phyloP scores from a whole-genome alignment of 2,888 invertebrate genomes.

The Sipha maydis region DNA sequence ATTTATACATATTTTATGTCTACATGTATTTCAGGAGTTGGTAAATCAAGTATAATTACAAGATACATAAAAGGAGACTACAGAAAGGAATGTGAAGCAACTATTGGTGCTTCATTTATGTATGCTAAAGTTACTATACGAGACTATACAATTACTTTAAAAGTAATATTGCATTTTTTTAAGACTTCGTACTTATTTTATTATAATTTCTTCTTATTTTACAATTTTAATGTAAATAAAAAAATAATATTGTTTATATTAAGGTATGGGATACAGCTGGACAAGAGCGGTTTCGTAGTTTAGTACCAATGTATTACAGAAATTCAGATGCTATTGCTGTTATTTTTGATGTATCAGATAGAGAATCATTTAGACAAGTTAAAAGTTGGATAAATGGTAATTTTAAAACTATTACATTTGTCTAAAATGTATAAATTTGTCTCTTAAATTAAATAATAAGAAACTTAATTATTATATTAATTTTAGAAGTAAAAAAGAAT shows the following conservation, averaged over 20 bases:
- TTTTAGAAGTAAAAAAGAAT: conserved; percentile 73
- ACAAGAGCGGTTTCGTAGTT: conserved; percentile 87
- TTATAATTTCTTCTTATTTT: not conserved
- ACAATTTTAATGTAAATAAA: not conserved
- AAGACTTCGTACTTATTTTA: conserved; percentile 7
- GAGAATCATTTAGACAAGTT: conserved; percentile 79
- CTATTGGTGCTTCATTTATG: conserved; percentile 91
- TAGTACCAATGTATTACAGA: conserved; percentile 95
- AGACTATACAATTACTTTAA: conserved; percentile 78
- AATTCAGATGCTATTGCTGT: conserved; percentile 90
- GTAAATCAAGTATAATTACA: conserved; percentile 87
- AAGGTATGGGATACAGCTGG: conserved; percentile 92
- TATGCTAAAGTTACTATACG: conserved; percentile 83
- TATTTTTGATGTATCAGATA: conserved; percentile 85
- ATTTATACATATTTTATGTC: not conserved
- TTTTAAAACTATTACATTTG: not conserved
- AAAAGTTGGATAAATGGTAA: conserved; percentile 85
- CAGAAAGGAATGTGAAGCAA: conserved; percentile 80
- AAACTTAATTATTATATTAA: not conserved
- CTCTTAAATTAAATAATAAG: not conserved
- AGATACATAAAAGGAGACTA: conserved; percentile 84
- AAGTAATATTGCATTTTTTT: conserved; percentile 70
- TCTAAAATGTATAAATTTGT: not conserved
- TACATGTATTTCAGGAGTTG: conserved; percentile 76
- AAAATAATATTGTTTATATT: conserved; percentile 63